These are phyloP conservation scores for Chironomus tepperi DNA, from an alignment of 1,140 invertebrate species.

Conservation along the genomic window DNA sequence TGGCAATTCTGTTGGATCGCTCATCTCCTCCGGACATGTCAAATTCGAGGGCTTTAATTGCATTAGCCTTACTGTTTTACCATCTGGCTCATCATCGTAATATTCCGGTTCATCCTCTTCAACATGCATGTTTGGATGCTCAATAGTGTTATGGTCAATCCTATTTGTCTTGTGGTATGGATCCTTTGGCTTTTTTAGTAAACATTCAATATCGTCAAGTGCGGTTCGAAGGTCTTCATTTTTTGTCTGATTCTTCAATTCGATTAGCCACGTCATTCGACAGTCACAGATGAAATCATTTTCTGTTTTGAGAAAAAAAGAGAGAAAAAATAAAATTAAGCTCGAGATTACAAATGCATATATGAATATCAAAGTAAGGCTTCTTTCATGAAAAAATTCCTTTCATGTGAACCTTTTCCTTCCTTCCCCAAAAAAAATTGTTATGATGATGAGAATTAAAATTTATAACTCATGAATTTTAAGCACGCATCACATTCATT, in stretches of 20 bases:
- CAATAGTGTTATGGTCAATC: constrained; percentile 26
- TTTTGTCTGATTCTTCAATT: constrained; percentile 60
- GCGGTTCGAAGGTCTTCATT: constrained; percentile 54
- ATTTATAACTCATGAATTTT: too few species aligned
- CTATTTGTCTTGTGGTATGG: constrained; percentile 20
- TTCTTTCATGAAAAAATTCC: too few species aligned
- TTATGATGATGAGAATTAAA: too few species aligned
- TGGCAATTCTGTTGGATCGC: constrained; percentile 49
- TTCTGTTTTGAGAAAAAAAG: constrained; percentile 42
- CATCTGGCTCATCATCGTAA: constrained; percentile 34
- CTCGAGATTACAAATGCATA: too few species aligned
- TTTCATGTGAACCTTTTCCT: too few species aligned
- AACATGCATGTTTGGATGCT: constrained; percentile 24
- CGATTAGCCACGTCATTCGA: constrained; percentile 64
- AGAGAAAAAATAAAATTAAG: constrained; percentile 27
- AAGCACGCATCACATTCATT: too few species aligned
- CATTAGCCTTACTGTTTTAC: constrained; percentile 43
- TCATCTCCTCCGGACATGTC: constrained; percentile 55
- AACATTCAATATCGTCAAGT: constrained; percentile 57
- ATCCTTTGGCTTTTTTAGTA: constrained; percentile 45
- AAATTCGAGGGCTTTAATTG: constrained; percentile 53
- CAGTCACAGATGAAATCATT: constrained; percentile 73
- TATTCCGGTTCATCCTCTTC: constrained; percentile 31
- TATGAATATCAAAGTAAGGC: too few species aligned
- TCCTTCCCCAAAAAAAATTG: too few species aligned